Base-by-base conservation (phyloP, 2,797 vertebrate genomes). In the Dendrocincla fuliginosa region DNA sequence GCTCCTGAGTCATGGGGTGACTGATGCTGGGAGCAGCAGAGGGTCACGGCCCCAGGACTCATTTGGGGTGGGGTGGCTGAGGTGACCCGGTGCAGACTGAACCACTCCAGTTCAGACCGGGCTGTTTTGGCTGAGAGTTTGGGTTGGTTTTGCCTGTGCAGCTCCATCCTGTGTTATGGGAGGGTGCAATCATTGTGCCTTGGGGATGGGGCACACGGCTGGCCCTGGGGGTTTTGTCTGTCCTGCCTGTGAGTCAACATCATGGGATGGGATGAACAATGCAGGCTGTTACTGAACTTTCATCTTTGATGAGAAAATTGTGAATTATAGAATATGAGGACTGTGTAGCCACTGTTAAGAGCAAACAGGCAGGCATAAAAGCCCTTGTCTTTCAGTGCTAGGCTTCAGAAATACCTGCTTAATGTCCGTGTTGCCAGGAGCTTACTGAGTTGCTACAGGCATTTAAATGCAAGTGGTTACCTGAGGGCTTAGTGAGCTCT, bases 21-120 rank as follows among this genome's bases (percentile, higher is more conserved):
- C 70, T 61, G 25, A 19, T 9, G 59, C 74, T 49, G 78, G 47
- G 6, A 33, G 57, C 74, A 90, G 88, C 68, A 7, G 41, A 33
- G 46, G 90, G 83, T 84, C 27, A 1, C 0, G 1, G 0, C 49
- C 59, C 22, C 59, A 6, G 24, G 50, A 5, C 13, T 9, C 32
- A 1, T 50, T 18, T 10, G 35, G 22, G 1, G 5, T 11, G 30
- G 35, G 17, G 13, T 37, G 13, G 22, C 33, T 30, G 60, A 14
- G 73, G 20, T 46, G 65, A 6, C 3, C 1, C 0, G 7, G 68
- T 37, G 42, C 20, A 41, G 42, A 44, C 63, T 30, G 35, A 22
- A 27, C 23, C 49, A 1, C 46, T 27, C 12, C 60, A 16, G 27
- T 13, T 60, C 50, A 3, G 9, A 78, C 50, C 9, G 44, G 46